These are phyloP conservation scores for Xenopus laevis DNA, from an alignment of 2,113 vertebrate species.

Conservation along the genomic window DNA sequence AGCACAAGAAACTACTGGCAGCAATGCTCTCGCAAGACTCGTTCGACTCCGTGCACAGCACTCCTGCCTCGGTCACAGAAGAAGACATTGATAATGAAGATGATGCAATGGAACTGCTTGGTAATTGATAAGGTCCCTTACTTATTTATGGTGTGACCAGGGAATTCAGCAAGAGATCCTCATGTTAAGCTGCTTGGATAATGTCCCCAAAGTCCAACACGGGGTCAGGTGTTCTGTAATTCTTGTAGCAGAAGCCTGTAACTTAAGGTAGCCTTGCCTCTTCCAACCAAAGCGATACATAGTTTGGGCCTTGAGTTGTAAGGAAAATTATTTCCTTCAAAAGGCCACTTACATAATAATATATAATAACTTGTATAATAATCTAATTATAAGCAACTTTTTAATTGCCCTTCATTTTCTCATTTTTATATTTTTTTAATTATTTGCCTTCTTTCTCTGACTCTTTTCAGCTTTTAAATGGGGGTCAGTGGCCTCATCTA, in stretches of 20 bases:
- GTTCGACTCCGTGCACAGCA: conserved; percentile 83
- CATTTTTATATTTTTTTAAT: no score
- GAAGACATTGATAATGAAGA: conserved; percentile 97
- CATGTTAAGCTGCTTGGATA: conserved; percentile 9
- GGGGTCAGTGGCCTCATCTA: no score
- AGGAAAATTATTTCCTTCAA: no score
- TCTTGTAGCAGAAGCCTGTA: background rate
- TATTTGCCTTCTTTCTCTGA: no score
- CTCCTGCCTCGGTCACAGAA: conserved; percentile 76
- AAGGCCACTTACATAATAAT: no score
- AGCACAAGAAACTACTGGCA: conserved; percentile 93
- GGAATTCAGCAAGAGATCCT: conserved; percentile 1
- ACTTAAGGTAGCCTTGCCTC: no score
- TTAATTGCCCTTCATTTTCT: no score
- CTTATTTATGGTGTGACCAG: conserved; percentile 21
- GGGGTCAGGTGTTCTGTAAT: background rate
- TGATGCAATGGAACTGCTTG: conserved; percentile 96
- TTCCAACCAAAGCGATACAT: no score
- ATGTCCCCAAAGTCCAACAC: background rate
- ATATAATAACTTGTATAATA: no score
- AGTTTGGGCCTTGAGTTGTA: no score
- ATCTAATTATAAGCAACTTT: no score
- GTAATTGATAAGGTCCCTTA: conserved; percentile 68
- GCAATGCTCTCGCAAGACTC: conserved; percentile 97
- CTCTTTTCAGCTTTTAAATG: no score